These are phyloP conservation scores for Venusia cambrica DNA, from an alignment of 2,888 invertebrate genomes.

Conservation along the genomic window DNA sequence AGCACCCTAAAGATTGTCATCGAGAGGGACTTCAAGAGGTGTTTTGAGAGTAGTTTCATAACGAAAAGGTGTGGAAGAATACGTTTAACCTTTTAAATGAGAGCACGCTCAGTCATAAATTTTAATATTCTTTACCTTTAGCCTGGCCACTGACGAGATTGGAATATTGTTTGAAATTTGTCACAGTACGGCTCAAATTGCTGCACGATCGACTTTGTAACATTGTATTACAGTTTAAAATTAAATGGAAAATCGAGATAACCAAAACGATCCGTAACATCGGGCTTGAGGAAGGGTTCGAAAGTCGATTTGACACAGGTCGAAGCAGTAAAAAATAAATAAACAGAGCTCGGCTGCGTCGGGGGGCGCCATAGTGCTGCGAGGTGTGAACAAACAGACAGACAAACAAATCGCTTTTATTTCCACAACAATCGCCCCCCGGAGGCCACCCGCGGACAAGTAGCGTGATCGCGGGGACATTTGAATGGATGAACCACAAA, in stretches of 20 bases:
- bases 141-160: too few relatives aligned
- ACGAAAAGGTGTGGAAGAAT: constrained; percentile 35
- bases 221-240: constrained; percentile 12
- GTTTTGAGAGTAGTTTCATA: constrained; percentile 31
- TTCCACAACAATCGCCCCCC: constrained; percentile 30
- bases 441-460: constrained; percentile 29
- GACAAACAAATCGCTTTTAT: constrained; percentile 40
- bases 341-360: constrained; percentile 31
- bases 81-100: too few relatives aligned
- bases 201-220: constrained; percentile 12
- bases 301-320: constrained; percentile 39
- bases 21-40: constrained; percentile 23
- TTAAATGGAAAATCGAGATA: constrained; percentile 7
- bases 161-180: too few relatives aligned
- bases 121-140: too few relatives aligned
- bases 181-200: constrained; percentile 7
- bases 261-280: constrained; percentile 14
- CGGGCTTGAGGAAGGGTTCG: constrained; percentile 33
- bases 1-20: constrained; percentile 33
- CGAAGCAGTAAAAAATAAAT: constrained; percentile 32
- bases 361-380: constrained; percentile 21
- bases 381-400: constrained; percentile 37
- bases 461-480: constrained; percentile 23
- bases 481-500: constrained; percentile 27
- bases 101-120: too few relatives aligned